A percentile compares a stretch with the other conserved stretches of the same genome.
Evolutionary conservation across 2,888 invertebrate genomes (phyloP).

Genomic region (Zygothrica quintamaculata): DNA sequence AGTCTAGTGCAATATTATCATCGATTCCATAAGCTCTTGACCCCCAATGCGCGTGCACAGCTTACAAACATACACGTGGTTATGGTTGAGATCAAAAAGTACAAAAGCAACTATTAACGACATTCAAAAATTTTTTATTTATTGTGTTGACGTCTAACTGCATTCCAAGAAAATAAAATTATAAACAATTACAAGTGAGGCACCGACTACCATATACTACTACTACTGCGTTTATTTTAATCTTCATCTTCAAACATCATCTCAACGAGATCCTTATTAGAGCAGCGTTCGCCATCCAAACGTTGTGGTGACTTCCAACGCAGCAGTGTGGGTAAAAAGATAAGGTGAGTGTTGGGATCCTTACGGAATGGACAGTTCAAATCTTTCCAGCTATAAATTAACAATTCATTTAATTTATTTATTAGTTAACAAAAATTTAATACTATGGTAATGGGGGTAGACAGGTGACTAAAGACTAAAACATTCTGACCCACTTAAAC

Average conservation of each 20-base stretch:
- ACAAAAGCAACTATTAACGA: conserved; percentile 95
- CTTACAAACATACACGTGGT: conserved; percentile 99
- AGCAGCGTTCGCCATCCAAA: conserved; percentile 91
- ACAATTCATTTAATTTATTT: neutral
- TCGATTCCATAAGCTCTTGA: conserved; percentile 96
- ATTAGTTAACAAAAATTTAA: neutral
- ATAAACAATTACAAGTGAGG: neutral
- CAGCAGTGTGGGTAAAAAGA: conserved; percentile 92
- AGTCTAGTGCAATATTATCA: conserved; percentile 99
- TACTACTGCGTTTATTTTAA: conserved; percentile 76
- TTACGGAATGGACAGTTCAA: conserved; percentile 92
- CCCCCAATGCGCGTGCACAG: conserved; percentile 93
- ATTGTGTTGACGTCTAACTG: conserved; percentile 8
- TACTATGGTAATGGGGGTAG: neutral
- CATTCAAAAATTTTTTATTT: conserved; percentile 26
- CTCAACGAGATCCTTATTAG: conserved; percentile 89
- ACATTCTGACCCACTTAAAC: too few relatives aligned
- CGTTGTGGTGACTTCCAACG: conserved; percentile 92
- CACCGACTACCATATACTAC: conserved; percentile 1
- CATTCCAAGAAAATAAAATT: conserved; percentile 45
- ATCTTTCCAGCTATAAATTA: conserved; percentile 91
- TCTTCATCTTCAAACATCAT: conserved; percentile 92
- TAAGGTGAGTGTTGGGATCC: conserved; percentile 89
- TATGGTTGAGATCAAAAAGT: conserved; percentile 99
- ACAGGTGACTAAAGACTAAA: too few relatives aligned